Conservation (phyloP, 2,113 vertebrate genomes). For the Scopus umbretta region DNA sequence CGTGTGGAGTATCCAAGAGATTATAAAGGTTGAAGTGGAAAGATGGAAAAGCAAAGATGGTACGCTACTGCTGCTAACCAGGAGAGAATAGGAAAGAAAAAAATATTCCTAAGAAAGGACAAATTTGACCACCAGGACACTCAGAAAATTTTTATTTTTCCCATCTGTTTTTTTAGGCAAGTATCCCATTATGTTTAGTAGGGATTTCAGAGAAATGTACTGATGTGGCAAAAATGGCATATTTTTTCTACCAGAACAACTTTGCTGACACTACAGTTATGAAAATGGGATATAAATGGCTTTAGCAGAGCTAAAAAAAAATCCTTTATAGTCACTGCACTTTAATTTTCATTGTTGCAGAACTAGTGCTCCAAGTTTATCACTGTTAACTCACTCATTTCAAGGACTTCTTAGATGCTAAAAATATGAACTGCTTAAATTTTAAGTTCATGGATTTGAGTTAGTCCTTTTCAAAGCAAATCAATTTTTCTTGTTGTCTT, state of each 20-base stretch:
- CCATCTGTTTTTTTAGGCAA: background rate
- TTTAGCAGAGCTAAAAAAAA: background rate
- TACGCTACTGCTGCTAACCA: background rate
- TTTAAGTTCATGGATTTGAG: background rate
- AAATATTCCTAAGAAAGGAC: background rate
- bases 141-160: background rate
- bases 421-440: background rate
- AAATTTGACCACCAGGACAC: background rate
- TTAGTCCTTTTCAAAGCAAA: background rate
- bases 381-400: background rate
- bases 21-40: background rate
- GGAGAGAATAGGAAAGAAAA: background rate
- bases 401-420: background rate
- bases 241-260: background rate
- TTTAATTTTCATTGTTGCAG: background rate
- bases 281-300: background rate
- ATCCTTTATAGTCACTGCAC: background rate
- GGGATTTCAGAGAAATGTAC: background rate
- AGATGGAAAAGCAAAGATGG: background rate
- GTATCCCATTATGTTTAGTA: background rate
- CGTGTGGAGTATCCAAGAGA: background rate
- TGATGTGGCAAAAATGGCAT: background rate
- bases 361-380: background rate
- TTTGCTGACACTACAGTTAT: background rate
- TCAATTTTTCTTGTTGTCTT: background rate